These are phyloP conservation scores for Scyliorhinus canicula DNA, from an alignment of 2,797 vertebrate genomes.

Conservation along the genomic window DNA sequence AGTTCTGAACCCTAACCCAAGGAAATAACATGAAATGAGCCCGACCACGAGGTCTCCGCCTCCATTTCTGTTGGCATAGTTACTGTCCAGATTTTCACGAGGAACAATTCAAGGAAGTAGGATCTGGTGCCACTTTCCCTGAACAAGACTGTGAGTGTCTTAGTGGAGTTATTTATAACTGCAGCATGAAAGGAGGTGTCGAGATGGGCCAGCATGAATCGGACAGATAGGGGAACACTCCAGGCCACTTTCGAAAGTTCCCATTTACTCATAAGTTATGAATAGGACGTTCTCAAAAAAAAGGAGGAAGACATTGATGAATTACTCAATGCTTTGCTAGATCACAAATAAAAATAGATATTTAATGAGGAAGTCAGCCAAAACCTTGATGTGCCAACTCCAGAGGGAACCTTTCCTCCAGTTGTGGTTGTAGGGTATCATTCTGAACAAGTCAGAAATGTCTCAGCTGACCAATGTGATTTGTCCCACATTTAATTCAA, in stretches of 20 bases:
- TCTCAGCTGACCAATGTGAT: not conserved
- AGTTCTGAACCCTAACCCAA: not conserved
- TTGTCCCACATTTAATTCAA: not conserved
- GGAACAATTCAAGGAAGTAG: not conserved
- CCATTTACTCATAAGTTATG: not conserved
- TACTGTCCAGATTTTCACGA: not conserved
- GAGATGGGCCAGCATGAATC: not conserved
- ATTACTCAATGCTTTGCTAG: not conserved
- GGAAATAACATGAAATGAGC: not conserved
- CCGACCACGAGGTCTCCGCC: not conserved
- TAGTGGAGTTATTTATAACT: not conserved
- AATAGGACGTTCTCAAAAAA: not conserved
- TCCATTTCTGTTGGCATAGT: not conserved
- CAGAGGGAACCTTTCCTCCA: not conserved
- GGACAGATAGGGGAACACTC: not conserved
- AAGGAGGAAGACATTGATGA: not conserved
- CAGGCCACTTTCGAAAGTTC: not conserved
- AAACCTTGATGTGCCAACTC: not conserved
- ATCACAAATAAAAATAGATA: not conserved
- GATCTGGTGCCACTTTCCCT: not conserved
- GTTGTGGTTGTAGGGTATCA: not conserved
- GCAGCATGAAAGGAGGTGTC: too few relatives aligned
- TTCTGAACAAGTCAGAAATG: not conserved
- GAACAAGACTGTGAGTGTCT: not conserved
- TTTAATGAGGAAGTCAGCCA: not conserved